phyloP scores from a whole-genome alignment of 2,888 invertebrate genomes.

The Atethmia centrago region DNA sequence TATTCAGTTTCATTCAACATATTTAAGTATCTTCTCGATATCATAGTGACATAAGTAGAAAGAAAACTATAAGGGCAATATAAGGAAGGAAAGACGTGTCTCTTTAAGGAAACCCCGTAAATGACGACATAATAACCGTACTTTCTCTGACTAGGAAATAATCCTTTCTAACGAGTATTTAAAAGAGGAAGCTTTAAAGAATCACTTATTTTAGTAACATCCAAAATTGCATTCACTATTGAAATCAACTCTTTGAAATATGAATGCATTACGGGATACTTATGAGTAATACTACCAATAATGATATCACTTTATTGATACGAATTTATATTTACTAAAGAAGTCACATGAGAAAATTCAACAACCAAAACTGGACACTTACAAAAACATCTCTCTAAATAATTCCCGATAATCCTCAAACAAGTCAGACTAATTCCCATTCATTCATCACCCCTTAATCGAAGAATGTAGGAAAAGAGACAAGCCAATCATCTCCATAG shows the following conservation, averaged over 20 bases:
- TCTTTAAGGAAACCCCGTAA: not conserved
- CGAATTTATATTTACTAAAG: conserved; percentile 8
- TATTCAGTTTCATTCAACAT: not conserved
- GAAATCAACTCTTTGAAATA: not conserved
- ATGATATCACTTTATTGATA: not conserved
- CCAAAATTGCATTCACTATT: not conserved
- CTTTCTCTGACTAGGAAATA: not conserved
- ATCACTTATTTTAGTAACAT: not conserved
- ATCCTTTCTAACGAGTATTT: not conserved
- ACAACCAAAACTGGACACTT: conserved; percentile 8
- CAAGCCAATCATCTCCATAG: conserved; percentile 68
- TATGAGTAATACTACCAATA: not conserved
- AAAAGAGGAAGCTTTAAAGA: not conserved
- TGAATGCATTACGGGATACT: not conserved
- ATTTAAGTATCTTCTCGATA: not conserved
- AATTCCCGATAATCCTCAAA: conserved; percentile 51
- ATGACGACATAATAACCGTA: not conserved
- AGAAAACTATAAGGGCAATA: too few relatives aligned
- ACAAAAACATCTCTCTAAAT: conserved; percentile 30
- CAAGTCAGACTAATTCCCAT: conserved; percentile 62
- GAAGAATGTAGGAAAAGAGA: conserved; percentile 56
- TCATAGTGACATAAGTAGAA: not conserved
- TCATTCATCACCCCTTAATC: conserved; percentile 67
- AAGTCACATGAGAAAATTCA: not conserved
- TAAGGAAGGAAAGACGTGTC: not conserved